A percentile compares a stretch with the other conserved stretches of the same genome.
These are phyloP conservation scores for Drosophila neocordata DNA, from an alignment of 1,140 invertebrate species.

Conservation along the genomic window DNA sequence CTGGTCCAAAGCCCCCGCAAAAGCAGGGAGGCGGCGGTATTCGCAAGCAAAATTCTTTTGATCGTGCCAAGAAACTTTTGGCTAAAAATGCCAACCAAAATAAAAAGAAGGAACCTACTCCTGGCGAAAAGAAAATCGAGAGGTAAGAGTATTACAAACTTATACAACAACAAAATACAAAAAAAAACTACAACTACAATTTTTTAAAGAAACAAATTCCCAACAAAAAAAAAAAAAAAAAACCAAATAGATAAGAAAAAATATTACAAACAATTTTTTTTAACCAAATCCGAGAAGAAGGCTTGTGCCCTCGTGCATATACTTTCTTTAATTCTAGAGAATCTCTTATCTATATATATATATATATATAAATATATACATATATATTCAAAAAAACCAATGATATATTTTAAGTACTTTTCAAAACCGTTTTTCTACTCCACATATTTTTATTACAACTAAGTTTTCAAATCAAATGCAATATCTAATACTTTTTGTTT, in stretches of 20 bases:
- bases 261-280: too few species aligned
- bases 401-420: conserved; percentile 7
- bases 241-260: conserved; percentile 14
- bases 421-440: background rate
- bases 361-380: conserved; percentile 8
- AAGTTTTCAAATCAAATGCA: conserved; percentile 1
- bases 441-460: conserved; percentile 3
- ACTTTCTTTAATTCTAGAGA: background rate
- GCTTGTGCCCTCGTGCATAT: conserved; percentile 25
- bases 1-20: conserved; percentile 78
- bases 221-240: conserved; percentile 31
- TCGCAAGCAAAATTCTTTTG: conserved; percentile 83
- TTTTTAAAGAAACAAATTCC: conserved; percentile 46
- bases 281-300: background rate
- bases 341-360: background rate
- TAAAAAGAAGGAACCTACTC: conserved; percentile 82
- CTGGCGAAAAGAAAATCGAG: conserved; percentile 83
- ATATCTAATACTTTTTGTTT: too few species aligned
- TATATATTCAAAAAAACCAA: background rate
- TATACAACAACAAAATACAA: conserved; percentile 43
- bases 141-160: conserved; percentile 81
- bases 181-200: conserved; percentile 39
- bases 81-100: conserved; percentile 83
- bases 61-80: conserved; percentile 83
- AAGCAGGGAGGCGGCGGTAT: conserved; percentile 82